Evolutionary conservation across 1,140 invertebrate species (phyloP).

Genomic region (Pogonomyrmex barbatus): DNA sequence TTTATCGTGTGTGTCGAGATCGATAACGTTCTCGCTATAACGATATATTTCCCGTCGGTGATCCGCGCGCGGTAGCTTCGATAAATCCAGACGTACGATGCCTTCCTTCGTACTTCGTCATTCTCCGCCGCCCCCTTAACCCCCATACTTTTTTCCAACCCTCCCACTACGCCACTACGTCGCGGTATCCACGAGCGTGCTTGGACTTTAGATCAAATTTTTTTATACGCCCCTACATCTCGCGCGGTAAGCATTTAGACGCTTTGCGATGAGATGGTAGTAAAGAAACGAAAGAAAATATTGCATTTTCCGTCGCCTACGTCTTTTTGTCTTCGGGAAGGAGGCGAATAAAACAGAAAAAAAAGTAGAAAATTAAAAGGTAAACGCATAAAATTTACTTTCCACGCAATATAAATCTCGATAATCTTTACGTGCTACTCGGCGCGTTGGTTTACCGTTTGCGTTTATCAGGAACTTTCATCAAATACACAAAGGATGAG

Average conservation of each 20-base stretch:
- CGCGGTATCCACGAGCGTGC: conserved; percentile 38
- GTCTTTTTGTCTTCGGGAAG: not conserved
- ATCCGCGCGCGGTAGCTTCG: conserved; percentile 61
- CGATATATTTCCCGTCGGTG: conserved; percentile 67
- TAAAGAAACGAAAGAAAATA: conserved; percentile 17
- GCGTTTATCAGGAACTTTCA: conserved; percentile 25
- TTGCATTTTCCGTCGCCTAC: not conserved
- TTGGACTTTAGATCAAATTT: conserved; percentile 55
- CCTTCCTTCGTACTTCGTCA: conserved; percentile 53
- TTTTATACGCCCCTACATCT: conserved; percentile 32
- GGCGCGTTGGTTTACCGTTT: not conserved
- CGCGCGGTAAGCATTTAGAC: conserved; percentile 12
- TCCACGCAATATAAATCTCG: conserved; percentile 33
- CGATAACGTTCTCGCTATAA: conserved; percentile 71
- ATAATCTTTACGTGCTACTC: conserved; percentile 32
- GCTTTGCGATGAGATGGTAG: not conserved
- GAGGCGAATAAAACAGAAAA: not conserved
- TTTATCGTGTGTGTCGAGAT: conserved; percentile 75
- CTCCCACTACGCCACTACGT: not conserved
- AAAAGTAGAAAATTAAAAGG: conserved; percentile 20
- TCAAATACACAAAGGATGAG: conserved; percentile 17
- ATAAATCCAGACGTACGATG: conserved; percentile 64
- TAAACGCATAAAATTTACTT: conserved; percentile 37
- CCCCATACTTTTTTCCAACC: conserved; percentile 24
- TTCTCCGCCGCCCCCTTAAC: conserved; percentile 33